phyloP scores from a whole-genome alignment of 1,140 invertebrate species.

The Macrostomum lignano region DNA sequence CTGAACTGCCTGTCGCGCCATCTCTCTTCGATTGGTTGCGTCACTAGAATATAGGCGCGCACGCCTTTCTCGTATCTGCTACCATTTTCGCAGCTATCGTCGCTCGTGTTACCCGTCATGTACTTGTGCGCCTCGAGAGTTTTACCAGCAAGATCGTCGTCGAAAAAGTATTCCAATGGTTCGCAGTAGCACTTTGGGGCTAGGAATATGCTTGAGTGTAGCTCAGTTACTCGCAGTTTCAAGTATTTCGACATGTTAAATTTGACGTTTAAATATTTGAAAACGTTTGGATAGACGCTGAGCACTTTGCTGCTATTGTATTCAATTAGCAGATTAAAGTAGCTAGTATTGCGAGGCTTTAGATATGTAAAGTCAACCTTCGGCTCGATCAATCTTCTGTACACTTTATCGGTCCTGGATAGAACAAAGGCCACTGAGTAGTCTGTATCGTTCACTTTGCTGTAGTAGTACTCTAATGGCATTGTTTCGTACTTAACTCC shows the following conservation, averaged over 20 bases:
- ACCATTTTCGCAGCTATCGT: constrained; percentile 6
- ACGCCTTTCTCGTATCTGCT: constrained; percentile 22
- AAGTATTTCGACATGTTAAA: constrained; percentile 22
- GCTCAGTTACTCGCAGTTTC: constrained; percentile 12
- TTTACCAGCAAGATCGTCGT: constrained; percentile 25
- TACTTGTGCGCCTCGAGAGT: constrained; percentile 26
- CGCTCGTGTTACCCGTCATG: constrained; percentile 23
- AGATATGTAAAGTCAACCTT: too few species aligned
- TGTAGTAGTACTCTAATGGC: constrained; percentile 22
- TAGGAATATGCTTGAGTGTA: constrained; percentile 27
- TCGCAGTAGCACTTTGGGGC: constrained; percentile 27
- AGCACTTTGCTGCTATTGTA: constrained; percentile 16
- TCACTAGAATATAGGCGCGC: constrained; percentile 27
- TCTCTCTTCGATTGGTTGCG: constrained; percentile 25
- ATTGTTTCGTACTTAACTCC: constrained; percentile 8
- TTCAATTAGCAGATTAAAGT: constrained; percentile 25
- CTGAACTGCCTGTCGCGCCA: constrained; percentile 24
- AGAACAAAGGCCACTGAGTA: constrained; percentile 28
- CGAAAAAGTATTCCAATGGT: constrained; percentile 26
- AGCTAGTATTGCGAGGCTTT: constrained; percentile 24
- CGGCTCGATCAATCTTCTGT: constrained; percentile 24
- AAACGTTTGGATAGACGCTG: constrained; percentile 14
- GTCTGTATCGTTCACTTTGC: constrained; percentile 20
- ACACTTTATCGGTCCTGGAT: constrained; percentile 26
- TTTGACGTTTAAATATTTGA: constrained; percentile 18